Evolutionary conservation across 2,888 invertebrate genomes (phyloP), one percentile per base, ranked within the genome.

Genomic region (Coecobrya sp.): DNA sequence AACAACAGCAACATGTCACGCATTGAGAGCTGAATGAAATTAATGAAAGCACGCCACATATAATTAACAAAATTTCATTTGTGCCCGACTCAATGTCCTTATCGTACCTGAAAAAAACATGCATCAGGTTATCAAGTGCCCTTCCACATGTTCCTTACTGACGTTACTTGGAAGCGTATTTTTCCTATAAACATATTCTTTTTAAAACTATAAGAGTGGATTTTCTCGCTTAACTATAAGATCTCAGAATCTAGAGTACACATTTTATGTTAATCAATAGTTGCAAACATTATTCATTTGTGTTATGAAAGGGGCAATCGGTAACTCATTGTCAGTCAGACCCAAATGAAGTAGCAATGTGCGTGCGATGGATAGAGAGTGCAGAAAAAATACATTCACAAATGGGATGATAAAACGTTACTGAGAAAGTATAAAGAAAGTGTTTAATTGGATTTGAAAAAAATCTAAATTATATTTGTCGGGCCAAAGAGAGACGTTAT

Each of bases 391-490:
- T 68, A n/a, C 19, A 70, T n/a, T n/a, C 30, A 68, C 49, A 68
- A n/a, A 68, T 73, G 49, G 36, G n/a, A 73, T 89, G 89, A 45
- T 89, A 73, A 65, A 84, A 73, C 82, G 82, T 68, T 73, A 73
- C 73, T 73, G 76, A 90, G 90, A 90, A 90, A 90, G 90, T 85
- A 90, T 85, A 90, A 90, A 85, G 90, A 90, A 90, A 90, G 90
- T 85, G 84, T 90, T 85, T 90, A 90, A 90, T 90, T 90, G 90
- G 90, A 85, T 90, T 90, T 90, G 84, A 90, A 76, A 88, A 87
- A 90, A 87, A 84, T 89, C 89, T 79, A 90, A 90, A 90, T 90
- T 90, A 73, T 89, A 84, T 90, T 90, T 90, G 90, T 90, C 86
- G 89, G 92, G 42, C 59, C 30, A 86, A 49, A 85, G 68, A 85